These are phyloP conservation scores for Melanotaenia pygmaea DNA, from an alignment of 2,797 vertebrate species.

Conservation along the genomic window DNA sequence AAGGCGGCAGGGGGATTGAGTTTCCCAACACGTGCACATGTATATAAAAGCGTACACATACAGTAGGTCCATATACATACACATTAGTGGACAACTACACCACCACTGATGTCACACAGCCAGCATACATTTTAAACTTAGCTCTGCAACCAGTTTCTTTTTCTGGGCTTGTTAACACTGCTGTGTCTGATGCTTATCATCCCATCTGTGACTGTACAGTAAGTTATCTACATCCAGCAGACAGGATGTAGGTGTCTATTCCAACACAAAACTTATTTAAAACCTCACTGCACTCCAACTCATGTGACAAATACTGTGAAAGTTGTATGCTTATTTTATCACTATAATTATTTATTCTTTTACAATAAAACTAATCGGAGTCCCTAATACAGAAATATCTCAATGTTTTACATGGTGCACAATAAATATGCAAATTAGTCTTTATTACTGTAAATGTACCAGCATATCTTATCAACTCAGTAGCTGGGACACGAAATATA, in stretches of 20 bases:
- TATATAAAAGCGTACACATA: constrained; percentile 1
- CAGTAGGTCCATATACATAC: constrained; percentile 13
- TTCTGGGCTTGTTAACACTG: constrained; percentile 10
- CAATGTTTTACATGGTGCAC: not conserved
- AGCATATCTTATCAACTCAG: not conserved
- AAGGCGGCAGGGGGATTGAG: constrained; percentile 25
- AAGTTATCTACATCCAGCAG: constrained; percentile 33
- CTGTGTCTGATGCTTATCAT: constrained; percentile 28
- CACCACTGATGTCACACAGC: constrained; percentile 38
- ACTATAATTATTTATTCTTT: constrained; percentile 5
- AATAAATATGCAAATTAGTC: constrained; percentile 37
- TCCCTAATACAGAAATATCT: constrained; percentile 29
- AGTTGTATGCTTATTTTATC: not conserved
- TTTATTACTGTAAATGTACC: constrained; percentile 13
- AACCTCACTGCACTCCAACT: constrained; percentile 1
- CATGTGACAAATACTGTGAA: not conserved
- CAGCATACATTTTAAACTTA: constrained; percentile 55
- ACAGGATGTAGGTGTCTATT: constrained; percentile 49
- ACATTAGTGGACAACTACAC: constrained; percentile 45
- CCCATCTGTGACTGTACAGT: constrained; percentile 26
- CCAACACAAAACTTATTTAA: constrained; percentile 14
- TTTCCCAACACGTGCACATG: constrained; percentile 43
- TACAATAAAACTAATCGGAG: constrained; percentile 28
- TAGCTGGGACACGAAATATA: not conserved
- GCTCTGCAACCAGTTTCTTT: constrained; percentile 46